Percentiles rank a stretch among this genome's conserved stretches.
Evolutionary conservation across 2,888 invertebrate species (phyloP).

Genomic region (Anticlea derivata): DNA sequence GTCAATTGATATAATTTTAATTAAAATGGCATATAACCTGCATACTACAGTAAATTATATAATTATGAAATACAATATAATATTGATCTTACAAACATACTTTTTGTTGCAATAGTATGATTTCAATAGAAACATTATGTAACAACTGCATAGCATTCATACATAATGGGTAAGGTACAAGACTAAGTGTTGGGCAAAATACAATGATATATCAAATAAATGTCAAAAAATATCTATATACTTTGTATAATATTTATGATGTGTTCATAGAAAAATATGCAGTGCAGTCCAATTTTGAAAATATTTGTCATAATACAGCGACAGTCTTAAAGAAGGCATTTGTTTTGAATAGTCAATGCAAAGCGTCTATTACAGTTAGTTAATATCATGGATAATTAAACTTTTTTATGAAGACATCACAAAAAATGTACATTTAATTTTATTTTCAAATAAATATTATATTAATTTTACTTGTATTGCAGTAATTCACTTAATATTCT

Average conservation of each 20-base stretch:
- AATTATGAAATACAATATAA: background rate
- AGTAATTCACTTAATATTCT: slow-evolving; percentile 14
- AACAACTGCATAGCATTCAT: slow-evolving; percentile 1
- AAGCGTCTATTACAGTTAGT: too few species aligned
- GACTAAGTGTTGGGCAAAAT: background rate
- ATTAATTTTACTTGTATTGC: background rate
- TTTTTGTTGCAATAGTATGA: background rate
- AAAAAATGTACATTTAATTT: background rate
- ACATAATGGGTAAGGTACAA: background rate
- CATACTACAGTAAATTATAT: too few species aligned
- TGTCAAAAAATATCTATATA: too few species aligned
- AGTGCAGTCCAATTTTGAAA: background rate
- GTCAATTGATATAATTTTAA: slow-evolving; percentile 43
- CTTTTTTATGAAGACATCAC: slow-evolving; percentile 4
- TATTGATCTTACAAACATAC: too few species aligned
- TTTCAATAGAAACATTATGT: background rate
- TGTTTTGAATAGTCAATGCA: too few species aligned
- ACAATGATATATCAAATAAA: background rate
- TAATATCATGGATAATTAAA: too few species aligned
- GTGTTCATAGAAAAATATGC: background rate
- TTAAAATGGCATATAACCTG: slow-evolving; percentile 33
- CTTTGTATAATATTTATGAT: background rate
- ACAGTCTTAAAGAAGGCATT: too few species aligned
- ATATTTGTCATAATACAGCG: too few species aligned
- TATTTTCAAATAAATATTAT: background rate